Evolutionary conservation across 2,797 vertebrate species (phyloP), one percentile per base, ranked within the genome.

Genomic region (Sardinella longiceps): DNA sequence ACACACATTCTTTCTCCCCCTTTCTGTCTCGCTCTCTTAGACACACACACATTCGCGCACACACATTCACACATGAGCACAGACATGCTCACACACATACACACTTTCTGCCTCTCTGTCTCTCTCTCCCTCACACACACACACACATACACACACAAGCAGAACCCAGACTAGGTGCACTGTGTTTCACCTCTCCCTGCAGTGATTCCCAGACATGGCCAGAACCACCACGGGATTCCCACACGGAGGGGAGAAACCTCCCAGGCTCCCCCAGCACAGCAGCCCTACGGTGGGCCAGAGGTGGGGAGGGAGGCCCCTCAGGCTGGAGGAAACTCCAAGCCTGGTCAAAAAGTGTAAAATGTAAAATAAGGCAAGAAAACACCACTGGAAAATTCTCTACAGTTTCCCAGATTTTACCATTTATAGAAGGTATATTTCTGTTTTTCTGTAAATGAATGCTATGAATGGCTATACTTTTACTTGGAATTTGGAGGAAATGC

Each of bases 291-390:
- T 2, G 60, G 3, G 7, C 14, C 60, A 28, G 48, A 50, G 14
- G 15, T 83, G 9, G 50, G 83, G 86, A 20, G 50, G 83, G 86
- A 20, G 0, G 48, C 15, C 48, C 15, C 48, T 3, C 3, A 50
- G 15, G 11, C 48, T 50, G 14, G 10, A 50, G 48, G 48, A 50
- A 50, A 50, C 48, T 50, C 48, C 12, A 14, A 48, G 46, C 7
- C 11, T 14, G 43, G 43, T 43, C 43, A 43, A n/a, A n/a, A n/a
- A n/a, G n/a, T n/a, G n/a, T n/a, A n/a, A n/a, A n/a, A n/a, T n/a
- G n/a, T n/a, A n/a, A n/a, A n/a, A n/a, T n/a, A n/a, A n/a, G n/a
- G n/a, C n/a, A n/a, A n/a, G n/a, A n/a, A n/a, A n/a, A n/a, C n/a
- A n/a, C n/a, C n/a, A n/a, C n/a, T n/a, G n/a, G n/a, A n/a, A n/a